Conservation (phyloP, 2,888 invertebrate genomes). For the Liodrosophila aerea region DNA sequence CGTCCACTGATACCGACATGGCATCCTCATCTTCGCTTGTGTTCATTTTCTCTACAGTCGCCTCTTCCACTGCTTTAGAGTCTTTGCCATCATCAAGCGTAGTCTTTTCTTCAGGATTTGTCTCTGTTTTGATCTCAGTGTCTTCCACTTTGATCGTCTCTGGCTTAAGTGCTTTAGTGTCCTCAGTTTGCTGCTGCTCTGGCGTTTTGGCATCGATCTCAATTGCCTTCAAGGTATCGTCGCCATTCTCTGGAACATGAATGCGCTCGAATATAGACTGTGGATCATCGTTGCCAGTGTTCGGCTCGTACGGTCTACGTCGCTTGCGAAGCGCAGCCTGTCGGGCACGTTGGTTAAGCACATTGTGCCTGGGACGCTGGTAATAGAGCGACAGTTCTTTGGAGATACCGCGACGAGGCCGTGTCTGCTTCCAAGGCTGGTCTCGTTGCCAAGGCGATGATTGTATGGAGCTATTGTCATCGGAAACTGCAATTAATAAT, state of each 20-base stretch:
- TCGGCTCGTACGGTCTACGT: slow-evolving; percentile 86
- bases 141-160: slow-evolving; percentile 48
- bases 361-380: slow-evolving; percentile 74
- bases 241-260: slow-evolving; percentile 52
- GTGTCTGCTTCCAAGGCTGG: slow-evolving; percentile 93
- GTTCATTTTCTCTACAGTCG: slow-evolving; percentile 73
- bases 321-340: slow-evolving; percentile 83
- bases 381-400: slow-evolving; percentile 88
- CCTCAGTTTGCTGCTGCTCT: slow-evolving; percentile 31
- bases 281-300: slow-evolving; percentile 38
- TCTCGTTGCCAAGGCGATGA: slow-evolving; percentile 96
- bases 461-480: slow-evolving; percentile 94
- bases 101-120: slow-evolving; percentile 18
- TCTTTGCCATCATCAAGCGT: slow-evolving; percentile 27
- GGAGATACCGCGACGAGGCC: slow-evolving; percentile 89
- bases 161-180: slow-evolving; percentile 30
- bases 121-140: slow-evolving; percentile 13
- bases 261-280: slow-evolving; percentile 47
- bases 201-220: slow-evolving; percentile 19
- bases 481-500: slow-evolving; percentile 86
- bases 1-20: slow-evolving; percentile 42
- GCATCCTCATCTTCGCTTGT: slow-evolving; percentile 73
- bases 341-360: slow-evolving; percentile 67
- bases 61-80: slow-evolving; percentile 30
- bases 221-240: slow-evolving; percentile 64